A percentile compares a stretch with the other conserved stretches of the same genome.
These are phyloP conservation scores for Sorex maritimensis DNA, from an alignment of 2,797 vertebrate species.

Conservation along the genomic window DNA sequence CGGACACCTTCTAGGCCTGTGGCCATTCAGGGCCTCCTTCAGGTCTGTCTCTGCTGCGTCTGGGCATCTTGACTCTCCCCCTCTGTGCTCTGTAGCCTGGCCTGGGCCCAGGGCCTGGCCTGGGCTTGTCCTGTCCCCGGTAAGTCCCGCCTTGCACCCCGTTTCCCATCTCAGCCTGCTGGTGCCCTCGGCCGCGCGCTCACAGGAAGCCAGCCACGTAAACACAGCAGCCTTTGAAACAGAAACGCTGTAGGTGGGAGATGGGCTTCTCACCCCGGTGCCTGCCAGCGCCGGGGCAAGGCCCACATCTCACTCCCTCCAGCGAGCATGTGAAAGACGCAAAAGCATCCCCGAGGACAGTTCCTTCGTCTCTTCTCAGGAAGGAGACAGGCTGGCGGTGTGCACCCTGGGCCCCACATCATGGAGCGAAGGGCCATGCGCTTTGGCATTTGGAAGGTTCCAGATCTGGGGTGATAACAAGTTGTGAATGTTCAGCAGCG, in stretches of 20 bases:
- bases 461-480: neutral
- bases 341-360: fast-evolving
- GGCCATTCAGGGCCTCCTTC: no score
- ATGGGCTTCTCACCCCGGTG: neutral
- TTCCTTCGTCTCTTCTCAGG: neutral
- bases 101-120: no score
- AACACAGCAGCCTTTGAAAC: neutral
- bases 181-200: neutral
- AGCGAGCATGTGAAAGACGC: neutral
- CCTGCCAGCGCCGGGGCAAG: no score
- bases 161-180: neutral
- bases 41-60: no score
- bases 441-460: neutral
- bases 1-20: no score
- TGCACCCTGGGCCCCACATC: no score
- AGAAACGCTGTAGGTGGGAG: neutral
- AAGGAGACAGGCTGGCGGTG: neutral
- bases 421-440: neutral
- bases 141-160: neutral
- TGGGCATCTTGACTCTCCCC: no score
- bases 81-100: no score
- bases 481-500: neutral
- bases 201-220: neutral
- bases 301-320: neutral
- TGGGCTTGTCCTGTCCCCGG: no score